Conservation (phyloP, 2,888 invertebrate species). For the Julus scanicus region DNA sequence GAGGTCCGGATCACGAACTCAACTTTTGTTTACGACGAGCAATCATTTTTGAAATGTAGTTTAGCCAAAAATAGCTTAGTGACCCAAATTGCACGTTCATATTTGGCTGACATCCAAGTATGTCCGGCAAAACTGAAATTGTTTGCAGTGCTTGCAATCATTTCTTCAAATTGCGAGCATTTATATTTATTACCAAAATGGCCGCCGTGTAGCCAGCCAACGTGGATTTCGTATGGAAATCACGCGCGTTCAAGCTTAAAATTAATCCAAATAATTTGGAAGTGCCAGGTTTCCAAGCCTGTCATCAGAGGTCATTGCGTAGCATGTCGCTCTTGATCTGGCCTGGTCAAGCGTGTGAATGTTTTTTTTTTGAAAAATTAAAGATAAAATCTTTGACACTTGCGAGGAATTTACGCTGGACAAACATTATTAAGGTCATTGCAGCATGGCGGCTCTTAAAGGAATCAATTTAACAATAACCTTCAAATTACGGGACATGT, state of each 20-base stretch:
- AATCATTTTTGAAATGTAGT: conserved; percentile 13
- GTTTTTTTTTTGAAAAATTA: not conserved
- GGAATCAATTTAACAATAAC: not conserved
- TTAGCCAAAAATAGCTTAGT: not conserved
- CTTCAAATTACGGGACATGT: not conserved
- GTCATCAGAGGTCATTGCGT: conserved; percentile 2
- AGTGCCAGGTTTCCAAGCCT: not conserved
- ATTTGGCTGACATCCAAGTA: conserved; percentile 16
- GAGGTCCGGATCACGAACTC: conserved; percentile 8
- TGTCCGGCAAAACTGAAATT: not conserved
- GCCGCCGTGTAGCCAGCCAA: not conserved
- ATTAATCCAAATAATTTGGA: not conserved
- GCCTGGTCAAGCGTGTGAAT: not conserved
- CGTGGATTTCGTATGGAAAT: not conserved
- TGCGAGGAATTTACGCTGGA: not conserved
- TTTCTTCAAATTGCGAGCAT: not conserved
- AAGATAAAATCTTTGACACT: conserved; percentile 17
- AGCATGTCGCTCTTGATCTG: not conserved
- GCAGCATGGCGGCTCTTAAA: not conserved
- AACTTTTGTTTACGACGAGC: not conserved
- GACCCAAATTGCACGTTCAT: conserved; percentile 13
- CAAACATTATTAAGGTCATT: not conserved
- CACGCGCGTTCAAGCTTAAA: not conserved
- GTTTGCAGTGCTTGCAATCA: not conserved
- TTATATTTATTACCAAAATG: not conserved